Evolutionary conservation across 2,113 vertebrate species (phyloP), one percentile per base, ranked within the genome.

Genomic region (Barnardius zonarius): DNA sequence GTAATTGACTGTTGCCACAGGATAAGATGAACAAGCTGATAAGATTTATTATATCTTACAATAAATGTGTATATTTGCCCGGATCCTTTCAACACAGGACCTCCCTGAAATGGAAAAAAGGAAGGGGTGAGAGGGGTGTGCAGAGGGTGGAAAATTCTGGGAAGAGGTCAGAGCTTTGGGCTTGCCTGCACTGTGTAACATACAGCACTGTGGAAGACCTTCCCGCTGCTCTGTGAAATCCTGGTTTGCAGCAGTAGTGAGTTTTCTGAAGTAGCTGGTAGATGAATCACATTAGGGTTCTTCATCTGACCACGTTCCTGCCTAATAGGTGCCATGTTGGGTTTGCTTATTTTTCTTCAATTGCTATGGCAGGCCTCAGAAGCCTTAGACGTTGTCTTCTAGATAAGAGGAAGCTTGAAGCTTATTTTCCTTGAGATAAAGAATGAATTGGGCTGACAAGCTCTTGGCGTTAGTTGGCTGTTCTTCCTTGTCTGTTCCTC

Each of bases 21-120:
- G 82, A 85, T 74, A 86, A 95, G 92, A 96, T 96, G 94, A 95
- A 88, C 84, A 96, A 91, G 82, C 82, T 91, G 94, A 93, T 96
- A 95, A 95, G 82, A 91, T 92, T 90, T 96, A 94, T 95, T 87
- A 3, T 88, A 90, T 91, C 92, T 95, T 88, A 43, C 63, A 90
- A 90, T 90, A 80, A 91, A 88, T 70, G 57, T 93, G 75, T 91
- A 28, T 88, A 54, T 94, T 93, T 90, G 28, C 67, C 31, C 0
- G 0, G 67, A 76, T 91, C 43, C 78, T 95, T 95, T 97, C 70
- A 91, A 72, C 69, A 8, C 1, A 0, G 41, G 57, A 92, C 81
- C 44, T 92, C 83, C 84, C 61, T 72, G 66, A 85, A 95, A 91
- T 82, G 66, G 94, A 91, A 91, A 52, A 94, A 86, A 44, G n/a